Percentiles rank a stretch among this genome's conserved stretches.
These are phyloP conservation scores for Drosophila rhopaloa DNA, from an alignment of 1,140 invertebrate genomes.

Conservation along the genomic window DNA sequence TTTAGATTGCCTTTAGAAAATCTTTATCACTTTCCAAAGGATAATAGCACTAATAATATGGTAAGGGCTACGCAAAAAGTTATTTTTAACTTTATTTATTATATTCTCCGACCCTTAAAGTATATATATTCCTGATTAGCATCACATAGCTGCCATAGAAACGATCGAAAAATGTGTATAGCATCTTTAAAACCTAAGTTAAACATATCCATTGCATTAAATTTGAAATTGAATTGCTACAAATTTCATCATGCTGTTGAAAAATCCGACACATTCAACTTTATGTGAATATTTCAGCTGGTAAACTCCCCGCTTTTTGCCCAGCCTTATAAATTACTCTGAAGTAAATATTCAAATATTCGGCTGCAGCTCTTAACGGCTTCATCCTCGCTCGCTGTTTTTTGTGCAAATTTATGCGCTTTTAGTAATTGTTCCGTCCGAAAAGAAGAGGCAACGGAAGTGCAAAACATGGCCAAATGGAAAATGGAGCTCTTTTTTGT, in stretches of 20 bases:
- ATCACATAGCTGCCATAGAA: no score
- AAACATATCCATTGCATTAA: no score
- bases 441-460: slow-evolving; percentile 9
- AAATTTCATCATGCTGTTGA: background rate
- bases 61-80: no score
- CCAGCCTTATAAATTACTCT: background rate
- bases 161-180: no score
- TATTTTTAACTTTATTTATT: no score
- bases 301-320: background rate
- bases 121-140: no score
- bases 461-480: slow-evolving; percentile 34
- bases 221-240: background rate
- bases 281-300: background rate
- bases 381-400: slow-evolving; percentile 4
- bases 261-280: background rate
- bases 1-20: background rate
- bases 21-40: no score
- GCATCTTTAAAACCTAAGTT: no score
- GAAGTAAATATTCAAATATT: slow-evolving; percentile 26
- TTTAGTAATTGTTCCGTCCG: slow-evolving; percentile 32
- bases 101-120: no score
- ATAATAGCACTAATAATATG: no score
- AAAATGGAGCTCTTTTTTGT: slow-evolving; percentile 2
- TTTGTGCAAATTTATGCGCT: slow-evolving; percentile 30
- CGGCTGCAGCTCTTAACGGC: slow-evolving; percentile 14